Evolutionary conservation across 2,888 invertebrate genomes (phyloP).

Genomic region (Drosophila peninsularis): DNA sequence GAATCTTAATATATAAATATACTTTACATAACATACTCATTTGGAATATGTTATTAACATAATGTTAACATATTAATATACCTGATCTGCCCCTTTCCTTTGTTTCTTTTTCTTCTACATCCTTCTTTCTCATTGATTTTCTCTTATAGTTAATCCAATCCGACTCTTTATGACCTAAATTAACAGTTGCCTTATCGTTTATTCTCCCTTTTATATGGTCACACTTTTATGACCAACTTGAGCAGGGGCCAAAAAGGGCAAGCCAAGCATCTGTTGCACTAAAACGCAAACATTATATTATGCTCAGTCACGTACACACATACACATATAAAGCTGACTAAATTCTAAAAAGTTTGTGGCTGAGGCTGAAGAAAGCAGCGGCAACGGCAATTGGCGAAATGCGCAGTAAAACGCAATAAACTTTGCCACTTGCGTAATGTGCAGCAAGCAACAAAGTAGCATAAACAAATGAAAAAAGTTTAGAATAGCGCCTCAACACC

Average conservation of each 20-base stretch:
- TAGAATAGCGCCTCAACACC: slow-evolving; percentile 28
- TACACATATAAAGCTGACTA: slow-evolving; percentile 32
- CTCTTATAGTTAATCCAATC: not conserved
- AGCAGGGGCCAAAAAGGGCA: not conserved
- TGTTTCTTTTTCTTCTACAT: not conserved
- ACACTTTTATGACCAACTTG: slow-evolving; percentile 35
- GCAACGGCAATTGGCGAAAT: slow-evolving; percentile 43
- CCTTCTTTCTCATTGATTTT: not conserved
- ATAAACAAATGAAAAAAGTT: slow-evolving; percentile 62
- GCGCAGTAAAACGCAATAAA: slow-evolving; percentile 73
- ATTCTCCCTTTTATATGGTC: slow-evolving; percentile 25
- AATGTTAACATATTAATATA: not conserved
- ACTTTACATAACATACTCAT: too few species aligned
- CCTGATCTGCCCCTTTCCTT: not conserved
- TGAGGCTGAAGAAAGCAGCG: not conserved
- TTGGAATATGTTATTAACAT: too few species aligned
- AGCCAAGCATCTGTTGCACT: slow-evolving; percentile 33
- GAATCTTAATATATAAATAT: not conserved
- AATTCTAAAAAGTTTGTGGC: slow-evolving; percentile 35
- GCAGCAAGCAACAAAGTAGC: slow-evolving; percentile 59
- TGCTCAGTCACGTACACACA: slow-evolving; percentile 42
- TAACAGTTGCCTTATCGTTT: not conserved
- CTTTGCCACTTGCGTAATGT: slow-evolving; percentile 70
- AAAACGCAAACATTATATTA: slow-evolving; percentile 25
- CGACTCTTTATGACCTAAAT: not conserved